Percentiles rank a stretch among this genome's conserved stretches.
Evolutionary conservation across 1,140 invertebrate species (phyloP).

Genomic region (Pseudoatta argentina): DNA sequence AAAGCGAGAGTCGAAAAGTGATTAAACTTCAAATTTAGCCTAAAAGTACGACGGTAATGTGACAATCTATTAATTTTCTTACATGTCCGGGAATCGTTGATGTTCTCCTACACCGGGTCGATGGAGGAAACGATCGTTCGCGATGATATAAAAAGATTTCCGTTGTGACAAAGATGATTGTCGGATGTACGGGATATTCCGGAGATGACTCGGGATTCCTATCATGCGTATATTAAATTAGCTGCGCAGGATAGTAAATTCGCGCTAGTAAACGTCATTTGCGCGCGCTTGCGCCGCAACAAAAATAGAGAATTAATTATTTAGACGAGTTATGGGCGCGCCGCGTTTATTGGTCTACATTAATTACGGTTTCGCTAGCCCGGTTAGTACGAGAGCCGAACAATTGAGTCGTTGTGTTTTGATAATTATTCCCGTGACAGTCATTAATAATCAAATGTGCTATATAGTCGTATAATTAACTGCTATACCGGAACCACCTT

Average conservation of each 20-base stretch:
- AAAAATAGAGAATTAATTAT: constrained; percentile 64
- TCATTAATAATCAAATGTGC: constrained; percentile 63
- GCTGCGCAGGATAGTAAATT: constrained; percentile 38
- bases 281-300: constrained; percentile 39
- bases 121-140: constrained; percentile 39
- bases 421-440: constrained; percentile 63
- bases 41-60: constrained; percentile 68
- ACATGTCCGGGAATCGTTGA: constrained; percentile 64
- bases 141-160: constrained; percentile 68
- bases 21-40: constrained; percentile 65
- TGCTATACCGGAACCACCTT: constrained; percentile 58
- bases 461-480: constrained; percentile 57
- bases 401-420: constrained; percentile 67
- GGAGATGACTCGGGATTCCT: not conserved
- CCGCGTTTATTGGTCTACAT: constrained; percentile 65
- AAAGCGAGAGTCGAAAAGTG: constrained; percentile 59
- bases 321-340: constrained; percentile 55
- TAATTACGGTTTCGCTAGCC: constrained; percentile 61
- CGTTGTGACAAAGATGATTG: constrained; percentile 19
- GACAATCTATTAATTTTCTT: constrained; percentile 65
- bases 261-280: constrained; percentile 53
- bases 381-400: constrained; percentile 42
- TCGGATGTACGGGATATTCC: not conserved
- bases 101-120: not conserved
- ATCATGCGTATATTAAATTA: constrained; percentile 14